These are phyloP conservation scores for Antigone vipio DNA, from an alignment of 2,113 vertebrate species.

Conservation along the genomic window DNA sequence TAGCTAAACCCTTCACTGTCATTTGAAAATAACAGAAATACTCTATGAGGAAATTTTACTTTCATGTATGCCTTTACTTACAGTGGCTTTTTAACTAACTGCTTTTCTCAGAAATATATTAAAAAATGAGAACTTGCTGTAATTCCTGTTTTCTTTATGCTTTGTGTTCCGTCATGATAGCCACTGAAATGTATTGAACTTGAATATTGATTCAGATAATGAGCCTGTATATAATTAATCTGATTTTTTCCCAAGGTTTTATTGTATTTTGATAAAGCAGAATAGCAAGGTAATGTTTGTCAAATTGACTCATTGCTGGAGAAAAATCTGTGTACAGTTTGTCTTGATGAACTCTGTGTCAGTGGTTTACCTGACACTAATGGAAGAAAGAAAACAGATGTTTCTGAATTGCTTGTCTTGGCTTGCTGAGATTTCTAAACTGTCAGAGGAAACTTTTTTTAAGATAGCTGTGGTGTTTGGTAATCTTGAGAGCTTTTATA, in stretches of 20 bases:
- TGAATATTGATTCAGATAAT: not conserved
- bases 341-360: not conserved
- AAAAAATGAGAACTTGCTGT: not conserved
- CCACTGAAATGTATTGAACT: not conserved
- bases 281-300: not conserved
- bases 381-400: not conserved
- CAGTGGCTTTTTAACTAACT: not conserved
- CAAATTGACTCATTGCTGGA: not conserved
- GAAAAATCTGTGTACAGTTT: not conserved
- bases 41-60: not conserved
- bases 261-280: not conserved
- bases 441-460: not conserved
- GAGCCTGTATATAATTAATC: not conserved
- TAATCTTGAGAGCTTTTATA: not conserved
- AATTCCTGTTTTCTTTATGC: not conserved
- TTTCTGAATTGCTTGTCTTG: not conserved
- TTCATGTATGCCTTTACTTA: not conserved
- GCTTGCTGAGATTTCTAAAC: constrained; percentile 10
- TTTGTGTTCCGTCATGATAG: not conserved
- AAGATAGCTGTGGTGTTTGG: not conserved
- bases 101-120: not conserved
- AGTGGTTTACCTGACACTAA: constrained; percentile 5
- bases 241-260: not conserved
- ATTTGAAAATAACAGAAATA: not conserved
- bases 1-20: not conserved